Percentiles rank a stretch among this genome's conserved stretches.
phyloP scores from a whole-genome alignment of 2,113 vertebrate species.

The Castor canadensis region DNA sequence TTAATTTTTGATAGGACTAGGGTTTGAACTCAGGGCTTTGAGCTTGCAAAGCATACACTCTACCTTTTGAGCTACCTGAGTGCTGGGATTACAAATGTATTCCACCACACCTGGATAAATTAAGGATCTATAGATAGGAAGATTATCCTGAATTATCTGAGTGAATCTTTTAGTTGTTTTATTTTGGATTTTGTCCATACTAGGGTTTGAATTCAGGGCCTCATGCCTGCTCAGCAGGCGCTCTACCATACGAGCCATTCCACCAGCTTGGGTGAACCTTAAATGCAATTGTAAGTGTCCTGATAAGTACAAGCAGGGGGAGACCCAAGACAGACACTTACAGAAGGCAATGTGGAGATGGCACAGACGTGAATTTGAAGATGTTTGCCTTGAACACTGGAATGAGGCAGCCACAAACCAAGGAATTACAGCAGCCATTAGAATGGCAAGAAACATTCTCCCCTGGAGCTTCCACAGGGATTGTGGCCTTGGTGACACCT shows the following conservation, averaged over 20 bases:
- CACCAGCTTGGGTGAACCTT: not conserved
- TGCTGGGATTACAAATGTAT: too few species aligned
- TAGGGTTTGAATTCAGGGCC: not conserved
- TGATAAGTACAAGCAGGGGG: not conserved
- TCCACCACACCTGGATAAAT: too few species aligned
- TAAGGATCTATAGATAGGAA: too few species aligned
- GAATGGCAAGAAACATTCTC: not conserved
- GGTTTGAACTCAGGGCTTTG: too few species aligned
- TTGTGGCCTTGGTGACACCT: not conserved
- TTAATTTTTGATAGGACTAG: too few species aligned
- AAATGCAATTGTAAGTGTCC: not conserved
- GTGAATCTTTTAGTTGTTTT: too few species aligned
- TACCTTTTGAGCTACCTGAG: too few species aligned
- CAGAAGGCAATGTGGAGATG: not conserved
- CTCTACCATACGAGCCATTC: too few species aligned
- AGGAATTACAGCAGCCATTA: not conserved
- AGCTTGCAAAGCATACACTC: too few species aligned
- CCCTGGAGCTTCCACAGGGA: not conserved
- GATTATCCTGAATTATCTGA: too few species aligned
- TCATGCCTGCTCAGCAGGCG: not conserved
- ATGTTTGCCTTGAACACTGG: not conserved
- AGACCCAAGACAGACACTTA: not conserved
- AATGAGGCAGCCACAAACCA: not conserved
- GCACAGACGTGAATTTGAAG: not conserved
- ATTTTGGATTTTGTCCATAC: too few species aligned